Conservation (phyloP, 2,888 invertebrate species). For the Pedicia rivosa region DNA sequence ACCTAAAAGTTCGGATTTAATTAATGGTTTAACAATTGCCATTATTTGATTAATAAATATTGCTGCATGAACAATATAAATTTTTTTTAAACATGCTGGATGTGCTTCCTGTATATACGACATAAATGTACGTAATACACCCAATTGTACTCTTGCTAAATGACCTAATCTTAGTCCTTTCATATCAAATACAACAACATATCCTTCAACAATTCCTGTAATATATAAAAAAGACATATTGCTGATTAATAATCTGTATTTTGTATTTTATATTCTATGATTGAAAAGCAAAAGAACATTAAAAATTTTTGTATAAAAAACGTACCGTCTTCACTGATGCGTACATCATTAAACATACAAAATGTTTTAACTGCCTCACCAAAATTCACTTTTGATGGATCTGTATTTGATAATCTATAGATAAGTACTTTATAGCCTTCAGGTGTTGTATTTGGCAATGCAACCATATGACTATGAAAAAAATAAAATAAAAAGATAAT, state of each 20-base stretch:
- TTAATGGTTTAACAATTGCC: constrained; percentile 46
- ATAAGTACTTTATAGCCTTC: constrained; percentile 45
- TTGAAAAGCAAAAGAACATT: too few species aligned
- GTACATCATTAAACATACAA: constrained; percentile 50
- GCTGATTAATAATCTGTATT: too few species aligned
- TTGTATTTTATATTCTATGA: too few species aligned
- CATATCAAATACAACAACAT: constrained; percentile 51
- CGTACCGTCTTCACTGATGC: constrained; percentile 40
- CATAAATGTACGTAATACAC: constrained; percentile 46
- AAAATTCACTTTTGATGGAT: constrained; percentile 46
- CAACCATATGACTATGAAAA: constrained; percentile 43
- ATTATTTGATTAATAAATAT: constrained; percentile 52
- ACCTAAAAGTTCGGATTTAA: constrained; percentile 42
- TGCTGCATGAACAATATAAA: constrained; percentile 48
- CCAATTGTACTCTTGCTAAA: constrained; percentile 43
- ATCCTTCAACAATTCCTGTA: constrained; percentile 32
- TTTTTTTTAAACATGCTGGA: constrained; percentile 45
- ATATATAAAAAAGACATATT: constrained; percentile 5
- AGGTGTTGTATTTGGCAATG: constrained; percentile 40
- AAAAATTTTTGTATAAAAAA: neutral
- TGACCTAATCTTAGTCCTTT: constrained; percentile 49
- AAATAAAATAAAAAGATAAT: constrained; percentile 1
- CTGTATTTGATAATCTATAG: constrained; percentile 41
- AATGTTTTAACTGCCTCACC: constrained; percentile 44
- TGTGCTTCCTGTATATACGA: constrained; percentile 52